phyloP scores from a whole-genome alignment of 30 jellyfish, hydroid and myxozoan genomes.

The Turritopsis dohrnii region DNA sequence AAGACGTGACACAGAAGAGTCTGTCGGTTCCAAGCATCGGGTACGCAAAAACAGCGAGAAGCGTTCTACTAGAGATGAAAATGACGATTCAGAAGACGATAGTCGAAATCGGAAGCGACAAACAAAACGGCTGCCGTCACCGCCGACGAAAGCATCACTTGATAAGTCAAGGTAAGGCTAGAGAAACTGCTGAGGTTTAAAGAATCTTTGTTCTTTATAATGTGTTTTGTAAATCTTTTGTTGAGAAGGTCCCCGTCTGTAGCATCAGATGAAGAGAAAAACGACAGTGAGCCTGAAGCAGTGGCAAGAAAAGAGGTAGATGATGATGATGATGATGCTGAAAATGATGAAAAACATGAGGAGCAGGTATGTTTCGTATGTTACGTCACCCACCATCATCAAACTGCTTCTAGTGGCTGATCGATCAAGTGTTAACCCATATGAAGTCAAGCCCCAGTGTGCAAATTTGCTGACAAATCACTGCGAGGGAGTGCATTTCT shows the following conservation, averaged over 20 bases:
- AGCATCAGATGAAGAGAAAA: not conserved
- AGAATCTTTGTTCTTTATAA: too few relatives aligned
- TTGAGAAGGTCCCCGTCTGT: not conserved
- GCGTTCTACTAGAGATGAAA: not conserved
- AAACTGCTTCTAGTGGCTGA: not conserved
- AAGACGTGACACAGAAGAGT: conserved; percentile 14
- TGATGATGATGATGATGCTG: not conserved
- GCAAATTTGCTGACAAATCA: too few relatives aligned
- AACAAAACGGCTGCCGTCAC: not conserved
- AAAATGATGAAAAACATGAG: not conserved
- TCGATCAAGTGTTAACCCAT: too few relatives aligned
- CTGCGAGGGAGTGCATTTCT: too few relatives aligned
- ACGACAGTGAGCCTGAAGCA: not conserved
- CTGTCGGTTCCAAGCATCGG: not conserved
- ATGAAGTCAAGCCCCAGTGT: too few relatives aligned
- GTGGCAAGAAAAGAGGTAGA: not conserved
- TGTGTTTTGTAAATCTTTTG: not conserved
- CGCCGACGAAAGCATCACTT: not conserved
- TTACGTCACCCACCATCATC: not conserved
- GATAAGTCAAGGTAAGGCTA: not conserved
- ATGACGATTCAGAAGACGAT: not conserved
- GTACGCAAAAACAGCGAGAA: not conserved
- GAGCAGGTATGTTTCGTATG: not conserved
- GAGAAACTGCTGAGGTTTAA: too few relatives aligned
- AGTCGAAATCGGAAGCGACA: not conserved